Evolutionary conservation across 1,140 invertebrate genomes (phyloP).

Genomic region (Agrilus planipennis): DNA sequence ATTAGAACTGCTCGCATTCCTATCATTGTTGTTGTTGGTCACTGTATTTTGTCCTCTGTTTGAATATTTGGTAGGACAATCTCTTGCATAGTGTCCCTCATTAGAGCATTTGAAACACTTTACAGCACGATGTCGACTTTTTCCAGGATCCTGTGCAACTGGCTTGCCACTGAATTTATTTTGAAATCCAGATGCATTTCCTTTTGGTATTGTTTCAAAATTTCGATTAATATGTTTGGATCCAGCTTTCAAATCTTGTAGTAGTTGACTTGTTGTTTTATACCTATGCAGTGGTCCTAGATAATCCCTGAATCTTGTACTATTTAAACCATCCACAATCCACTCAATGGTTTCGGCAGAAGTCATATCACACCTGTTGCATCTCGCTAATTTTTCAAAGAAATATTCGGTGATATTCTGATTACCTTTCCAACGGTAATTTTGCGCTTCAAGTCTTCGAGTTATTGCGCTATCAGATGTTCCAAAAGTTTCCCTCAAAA

Average conservation of each 20-base stretch:
- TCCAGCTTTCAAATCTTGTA: conserved; percentile 1
- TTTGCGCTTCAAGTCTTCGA: background rate
- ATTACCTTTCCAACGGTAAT: conserved; percentile 1
- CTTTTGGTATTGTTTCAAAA: too few relatives aligned
- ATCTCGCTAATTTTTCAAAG: conserved; percentile 4
- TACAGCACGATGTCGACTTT: too few relatives aligned
- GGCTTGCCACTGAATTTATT: conserved; percentile 2
- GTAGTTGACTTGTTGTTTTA: background rate
- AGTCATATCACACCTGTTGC: conserved; percentile 1
- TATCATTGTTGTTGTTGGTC: too few relatives aligned
- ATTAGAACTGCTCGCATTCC: too few relatives aligned
- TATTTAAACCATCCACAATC: conserved; percentile 3
- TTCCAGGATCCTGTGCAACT: too few relatives aligned
- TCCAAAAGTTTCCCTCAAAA: background rate
- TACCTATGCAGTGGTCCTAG: background rate
- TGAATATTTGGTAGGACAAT: background rate
- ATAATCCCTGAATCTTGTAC: background rate
- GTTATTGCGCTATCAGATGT: background rate
- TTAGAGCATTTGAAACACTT: conserved; percentile 1
- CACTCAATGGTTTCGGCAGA: background rate
- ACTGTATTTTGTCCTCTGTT: background rate
- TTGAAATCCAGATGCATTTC: too few relatives aligned
- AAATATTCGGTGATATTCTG: conserved; percentile 2
- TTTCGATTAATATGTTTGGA: too few relatives aligned
- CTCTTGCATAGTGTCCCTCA: background rate